Conservation (phyloP, 2,797 vertebrate species). For the Enteromius anoplus region DNA sequence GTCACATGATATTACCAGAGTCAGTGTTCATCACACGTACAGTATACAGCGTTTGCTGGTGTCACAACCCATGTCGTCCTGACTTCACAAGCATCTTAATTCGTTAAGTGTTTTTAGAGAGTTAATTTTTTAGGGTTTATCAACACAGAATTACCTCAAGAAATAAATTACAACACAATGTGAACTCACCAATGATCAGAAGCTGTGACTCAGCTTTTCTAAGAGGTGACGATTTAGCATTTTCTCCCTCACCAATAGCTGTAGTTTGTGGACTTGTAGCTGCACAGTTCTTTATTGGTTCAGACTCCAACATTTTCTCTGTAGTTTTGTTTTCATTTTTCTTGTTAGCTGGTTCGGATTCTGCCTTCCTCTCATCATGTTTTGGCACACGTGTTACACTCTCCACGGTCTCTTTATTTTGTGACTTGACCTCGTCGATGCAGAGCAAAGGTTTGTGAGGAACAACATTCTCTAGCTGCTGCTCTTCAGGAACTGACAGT, state of each 20-base stretch:
- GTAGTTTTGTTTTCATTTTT: neutral
- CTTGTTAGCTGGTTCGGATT: neutral
- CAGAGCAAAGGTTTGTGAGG: conserved; percentile 2
- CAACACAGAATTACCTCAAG: neutral
- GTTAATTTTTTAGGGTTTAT: neutral
- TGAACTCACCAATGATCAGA: conserved; percentile 61
- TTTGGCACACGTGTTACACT: neutral
- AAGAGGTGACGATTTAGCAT: neutral
- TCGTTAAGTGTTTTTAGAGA: neutral
- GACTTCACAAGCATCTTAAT: neutral
- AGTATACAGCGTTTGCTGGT: neutral
- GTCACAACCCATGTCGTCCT: neutral
- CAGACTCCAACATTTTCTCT: conserved; percentile 23
- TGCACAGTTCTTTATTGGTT: neutral
- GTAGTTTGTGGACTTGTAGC: conserved; percentile 10
- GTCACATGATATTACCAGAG: conserved; percentile 7
- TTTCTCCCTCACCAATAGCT: neutral
- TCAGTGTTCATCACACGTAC: neutral
- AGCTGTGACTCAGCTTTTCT: conserved; percentile 47
- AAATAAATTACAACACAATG: neutral
- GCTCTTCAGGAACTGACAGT: neutral
- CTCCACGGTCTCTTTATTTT: conserved; percentile 24
- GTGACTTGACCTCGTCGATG: neutral
- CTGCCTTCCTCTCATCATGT: conserved; percentile 21
- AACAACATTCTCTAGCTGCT: neutral